A percentile compares a stretch with the other conserved stretches of the same genome.
phyloP scores from a whole-genome alignment of 2,113 vertebrate species.

The Platycercus adscitus region DNA sequence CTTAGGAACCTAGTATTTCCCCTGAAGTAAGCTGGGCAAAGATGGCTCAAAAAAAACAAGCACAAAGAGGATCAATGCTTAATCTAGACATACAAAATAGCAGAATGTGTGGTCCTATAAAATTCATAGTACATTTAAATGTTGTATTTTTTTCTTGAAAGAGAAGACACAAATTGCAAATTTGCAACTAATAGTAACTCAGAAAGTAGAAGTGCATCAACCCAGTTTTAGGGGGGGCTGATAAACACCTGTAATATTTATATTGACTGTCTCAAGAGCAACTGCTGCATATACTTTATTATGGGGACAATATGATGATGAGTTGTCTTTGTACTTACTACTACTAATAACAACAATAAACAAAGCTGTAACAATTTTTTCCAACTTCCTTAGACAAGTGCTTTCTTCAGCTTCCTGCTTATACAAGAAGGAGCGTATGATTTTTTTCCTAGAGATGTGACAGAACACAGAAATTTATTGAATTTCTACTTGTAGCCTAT shows the following conservation, averaged over 20 bases:
- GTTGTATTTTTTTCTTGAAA: background rate
- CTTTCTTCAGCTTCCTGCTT: background rate
- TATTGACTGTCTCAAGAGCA: background rate
- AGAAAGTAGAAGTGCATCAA: background rate
- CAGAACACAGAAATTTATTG: slow-evolving; percentile 28
- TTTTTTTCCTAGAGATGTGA: background rate
- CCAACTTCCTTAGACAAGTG: background rate
- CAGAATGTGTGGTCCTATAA: background rate
- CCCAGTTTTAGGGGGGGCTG: background rate
- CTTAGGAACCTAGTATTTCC: background rate
- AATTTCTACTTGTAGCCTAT: slow-evolving; percentile 11
- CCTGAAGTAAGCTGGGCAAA: background rate
- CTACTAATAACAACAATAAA: background rate
- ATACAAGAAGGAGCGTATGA: background rate
- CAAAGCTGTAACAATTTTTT: background rate
- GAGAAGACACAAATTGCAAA: background rate
- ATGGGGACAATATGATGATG: background rate
- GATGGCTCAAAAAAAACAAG: background rate
- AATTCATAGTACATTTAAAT: background rate
- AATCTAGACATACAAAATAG: background rate
- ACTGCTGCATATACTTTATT: background rate
- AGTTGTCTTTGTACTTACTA: background rate
- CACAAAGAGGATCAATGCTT: background rate
- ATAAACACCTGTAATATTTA: background rate
- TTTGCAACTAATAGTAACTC: background rate